Base-by-base conservation (phyloP, 2,797 vertebrate species). In the Merluccius polli region DNA sequence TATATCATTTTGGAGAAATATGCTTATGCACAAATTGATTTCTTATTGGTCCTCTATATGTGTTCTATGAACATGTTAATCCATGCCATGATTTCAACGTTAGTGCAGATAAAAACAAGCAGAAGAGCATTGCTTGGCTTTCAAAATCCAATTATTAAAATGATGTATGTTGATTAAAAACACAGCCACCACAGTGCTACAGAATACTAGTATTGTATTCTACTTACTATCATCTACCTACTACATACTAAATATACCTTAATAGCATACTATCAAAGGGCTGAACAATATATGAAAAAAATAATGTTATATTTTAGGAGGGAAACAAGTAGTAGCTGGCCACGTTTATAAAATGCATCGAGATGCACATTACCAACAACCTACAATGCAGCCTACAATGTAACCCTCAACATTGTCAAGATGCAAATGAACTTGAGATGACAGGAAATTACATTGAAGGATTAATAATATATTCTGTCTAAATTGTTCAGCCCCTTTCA, bases 401-500 rank as follows among this genome's bases (percentile, higher is more conserved):
- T 16, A 41, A 41, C 38, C 38, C 38, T 41, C 38, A 44, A 15
- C 1, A 1, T 7, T 36, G 7, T 16, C 11, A 24, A 24, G 52
- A 59, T 24, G 52, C 21, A 59, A 9, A 52, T 21, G 48, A 52
- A 52, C 48, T 52, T 52, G 15, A 44, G 13, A 52, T n/a, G 48
- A 52, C 48, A 24, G 44, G 52, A 59, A 59, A 59, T 24, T 1
- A 59, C 21, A 59, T 59, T 59, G 21, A n/a, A 8, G 7, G 16
- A 48, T 24, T 15, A 68, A 69, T 9, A 69, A 69, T 69, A 73
- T 63, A 7, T 73, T 48, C 48, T 32, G 0, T 80, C 5, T 15
- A 71, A 73, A 73, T 77, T 78, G 9, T 48, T 27, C 81, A 81
- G 76, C 76, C 79, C 31, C 38, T 38, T n/a, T 36, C 10, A 70